A percentile compares a stretch with the other conserved stretches of the same genome.
Conservation (phyloP, 2,888 invertebrate genomes). For the Laothoe populi region DNA sequence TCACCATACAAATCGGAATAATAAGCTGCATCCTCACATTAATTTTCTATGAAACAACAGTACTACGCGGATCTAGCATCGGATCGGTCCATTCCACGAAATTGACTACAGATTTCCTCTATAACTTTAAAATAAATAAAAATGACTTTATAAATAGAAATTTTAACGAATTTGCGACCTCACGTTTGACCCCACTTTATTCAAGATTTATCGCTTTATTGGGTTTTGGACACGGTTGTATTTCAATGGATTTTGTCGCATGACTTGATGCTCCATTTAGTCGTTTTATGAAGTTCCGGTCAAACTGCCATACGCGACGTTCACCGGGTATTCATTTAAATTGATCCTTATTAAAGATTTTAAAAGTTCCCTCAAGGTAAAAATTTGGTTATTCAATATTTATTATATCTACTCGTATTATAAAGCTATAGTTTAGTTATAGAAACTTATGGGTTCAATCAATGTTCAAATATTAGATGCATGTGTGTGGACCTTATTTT, state of each 20-base stretch:
- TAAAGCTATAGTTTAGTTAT: not conserved
- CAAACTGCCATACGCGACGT: not conserved
- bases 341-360: too few species aligned
- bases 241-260: slow-evolving; percentile 56
- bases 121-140: slow-evolving; percentile 3
- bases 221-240: slow-evolving; percentile 64
- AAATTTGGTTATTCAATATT: not conserved
- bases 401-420: not conserved
- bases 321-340: too few species aligned
- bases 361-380: too few species aligned
- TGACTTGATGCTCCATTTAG: slow-evolving; percentile 61
- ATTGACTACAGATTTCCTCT: too few species aligned
- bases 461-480: not conserved
- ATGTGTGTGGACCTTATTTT: too few species aligned
- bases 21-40: too few species aligned
- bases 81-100: too few species aligned
- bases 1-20: too few species aligned
- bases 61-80: too few species aligned
- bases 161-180: slow-evolving; percentile 43
- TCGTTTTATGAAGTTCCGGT: slow-evolving; percentile 13
- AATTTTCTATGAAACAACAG: too few species aligned
- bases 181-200: slow-evolving; percentile 53
- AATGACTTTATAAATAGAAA: slow-evolving; percentile 4
- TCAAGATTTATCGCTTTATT: slow-evolving; percentile 64
- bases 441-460: not conserved